These are phyloP conservation scores for Gymnothorax reevesii DNA, from an alignment of 2,797 vertebrate species.

Conservation along the genomic window DNA sequence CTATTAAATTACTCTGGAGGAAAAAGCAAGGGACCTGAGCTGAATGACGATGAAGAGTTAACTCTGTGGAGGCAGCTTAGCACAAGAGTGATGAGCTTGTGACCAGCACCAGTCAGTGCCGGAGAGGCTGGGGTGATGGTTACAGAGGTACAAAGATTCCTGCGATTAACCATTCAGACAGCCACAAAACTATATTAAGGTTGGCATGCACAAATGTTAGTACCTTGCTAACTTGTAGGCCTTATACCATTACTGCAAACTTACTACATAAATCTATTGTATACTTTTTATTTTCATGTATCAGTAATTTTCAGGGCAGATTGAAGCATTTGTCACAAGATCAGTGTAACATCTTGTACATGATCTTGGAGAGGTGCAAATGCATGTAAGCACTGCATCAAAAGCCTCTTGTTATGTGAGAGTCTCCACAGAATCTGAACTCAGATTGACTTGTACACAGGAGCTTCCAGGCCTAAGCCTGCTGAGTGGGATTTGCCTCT, in stretches of 20 bases:
- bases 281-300: not conserved
- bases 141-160: not conserved
- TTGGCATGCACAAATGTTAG: not conserved
- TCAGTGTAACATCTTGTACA: not conserved
- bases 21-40: too few relatives aligned
- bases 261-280: not conserved
- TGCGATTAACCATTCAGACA: not conserved
- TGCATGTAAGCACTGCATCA: not conserved
- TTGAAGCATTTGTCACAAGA: not conserved
- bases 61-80: too few relatives aligned
- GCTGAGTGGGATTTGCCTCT: not conserved
- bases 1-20: too few relatives aligned
- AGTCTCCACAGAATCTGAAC: not conserved
- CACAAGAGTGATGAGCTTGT: too few relatives aligned
- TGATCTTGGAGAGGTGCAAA: not conserved
- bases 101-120: not conserved
- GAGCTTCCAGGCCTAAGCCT: not conserved
- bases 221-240: too few relatives aligned
- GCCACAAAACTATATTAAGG: not conserved
- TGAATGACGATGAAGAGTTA: too few relatives aligned
- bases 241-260: too few relatives aligned
- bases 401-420: not conserved
- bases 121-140: too few relatives aligned
- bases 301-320: not conserved
- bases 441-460: not conserved